These are phyloP conservation scores for Limulus polyphemus DNA, from an alignment of 2,888 invertebrate species.

Conservation along the genomic window DNA sequence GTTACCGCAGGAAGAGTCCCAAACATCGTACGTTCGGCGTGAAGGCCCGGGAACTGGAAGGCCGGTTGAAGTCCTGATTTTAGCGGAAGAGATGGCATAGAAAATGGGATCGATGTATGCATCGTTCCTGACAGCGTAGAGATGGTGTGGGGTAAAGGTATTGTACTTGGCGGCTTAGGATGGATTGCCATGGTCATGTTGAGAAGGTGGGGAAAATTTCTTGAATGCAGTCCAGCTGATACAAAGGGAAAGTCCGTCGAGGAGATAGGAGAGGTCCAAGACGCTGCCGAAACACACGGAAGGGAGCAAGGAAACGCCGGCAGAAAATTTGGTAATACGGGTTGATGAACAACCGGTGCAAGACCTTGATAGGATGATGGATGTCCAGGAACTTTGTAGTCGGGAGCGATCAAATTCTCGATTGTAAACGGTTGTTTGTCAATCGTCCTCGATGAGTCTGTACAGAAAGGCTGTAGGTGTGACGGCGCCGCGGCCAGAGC, in stretches of 20 bases:
- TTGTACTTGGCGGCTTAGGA: neutral
- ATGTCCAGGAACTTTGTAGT: conserved; percentile 30
- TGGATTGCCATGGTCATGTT: neutral
- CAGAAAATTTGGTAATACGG: neutral
- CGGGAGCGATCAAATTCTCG: conserved; percentile 71
- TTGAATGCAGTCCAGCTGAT: neutral
- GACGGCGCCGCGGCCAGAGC: conserved; percentile 26
- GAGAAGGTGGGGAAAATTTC: neutral
- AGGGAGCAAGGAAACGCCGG: neutral
- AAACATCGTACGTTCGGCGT: no score
- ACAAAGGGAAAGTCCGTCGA: no score
- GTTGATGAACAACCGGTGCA: neutral
- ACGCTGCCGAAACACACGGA: neutral
- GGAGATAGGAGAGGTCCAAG: no score
- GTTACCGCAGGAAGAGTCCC: neutral
- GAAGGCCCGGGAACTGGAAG: conserved; percentile 9
- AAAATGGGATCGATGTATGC: neutral
- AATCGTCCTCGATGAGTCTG: conserved; percentile 22
- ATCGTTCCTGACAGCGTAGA: neutral
- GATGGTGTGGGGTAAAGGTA: neutral
- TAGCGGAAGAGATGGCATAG: neutral
- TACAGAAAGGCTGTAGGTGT: conserved; percentile 20
- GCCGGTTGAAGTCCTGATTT: neutral
- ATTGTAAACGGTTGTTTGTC: conserved; percentile 66
- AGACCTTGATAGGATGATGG: conserved; percentile 6